phyloP scores from a whole-genome alignment of 2,888 invertebrate genomes.

The Allolobophora icterica region DNA sequence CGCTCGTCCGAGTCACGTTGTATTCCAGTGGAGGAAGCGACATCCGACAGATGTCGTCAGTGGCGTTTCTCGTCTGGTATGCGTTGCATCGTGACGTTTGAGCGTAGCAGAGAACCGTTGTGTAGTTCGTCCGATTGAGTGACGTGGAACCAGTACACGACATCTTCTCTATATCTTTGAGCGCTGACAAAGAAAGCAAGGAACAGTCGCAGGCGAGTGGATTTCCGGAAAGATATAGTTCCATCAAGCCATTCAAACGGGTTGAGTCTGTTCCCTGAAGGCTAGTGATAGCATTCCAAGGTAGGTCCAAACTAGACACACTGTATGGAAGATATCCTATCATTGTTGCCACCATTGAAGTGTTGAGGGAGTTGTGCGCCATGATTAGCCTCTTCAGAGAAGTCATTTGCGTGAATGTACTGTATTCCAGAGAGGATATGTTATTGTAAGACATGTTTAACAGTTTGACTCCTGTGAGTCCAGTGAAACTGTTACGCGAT shows the following conservation, averaged over 20 bases:
- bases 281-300: background rate
- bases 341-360: background rate
- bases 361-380: background rate
- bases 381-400: background rate
- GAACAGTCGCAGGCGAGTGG: background rate
- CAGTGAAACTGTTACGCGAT: background rate
- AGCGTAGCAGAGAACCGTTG: background rate
- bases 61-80: background rate
- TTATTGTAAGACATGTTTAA: conserved; percentile 18
- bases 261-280: background rate
- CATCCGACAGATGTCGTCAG: background rate
- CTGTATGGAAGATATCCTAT: background rate
- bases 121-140: background rate
- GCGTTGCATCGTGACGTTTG: background rate
- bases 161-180: background rate
- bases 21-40: background rate
- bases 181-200: background rate
- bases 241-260: background rate
- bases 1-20: background rate
- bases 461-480: background rate
- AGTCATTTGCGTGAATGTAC: background rate
- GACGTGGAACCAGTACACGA: background rate
- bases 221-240: background rate
- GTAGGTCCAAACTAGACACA: background rate
- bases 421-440: background rate